Percentiles rank a stretch among this genome's conserved stretches.
phyloP scores from a whole-genome alignment of 2,113 vertebrate species.

The Chiloscyllium plagiosum region DNA sequence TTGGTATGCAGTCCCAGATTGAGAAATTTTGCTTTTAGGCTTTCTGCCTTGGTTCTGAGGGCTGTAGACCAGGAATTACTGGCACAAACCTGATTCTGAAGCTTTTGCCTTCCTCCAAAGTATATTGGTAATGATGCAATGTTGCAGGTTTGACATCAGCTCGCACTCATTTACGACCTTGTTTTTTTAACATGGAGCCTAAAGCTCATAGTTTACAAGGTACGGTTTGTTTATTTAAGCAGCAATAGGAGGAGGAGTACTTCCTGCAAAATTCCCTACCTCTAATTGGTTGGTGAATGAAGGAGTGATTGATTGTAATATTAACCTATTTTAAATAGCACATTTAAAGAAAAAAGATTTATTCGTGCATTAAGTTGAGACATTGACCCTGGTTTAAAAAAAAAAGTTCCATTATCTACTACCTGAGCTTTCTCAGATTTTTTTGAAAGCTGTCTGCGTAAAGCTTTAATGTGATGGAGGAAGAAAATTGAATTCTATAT shows the following conservation, averaged over 20 bases:
- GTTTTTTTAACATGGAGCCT: neutral
- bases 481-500: no score
- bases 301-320: neutral
- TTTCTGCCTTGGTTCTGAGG: neutral
- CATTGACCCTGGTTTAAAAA: neutral
- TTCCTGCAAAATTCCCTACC: neutral
- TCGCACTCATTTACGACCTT: neutral
- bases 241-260: neutral
- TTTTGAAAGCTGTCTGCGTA: no score
- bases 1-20: neutral
- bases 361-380: neutral
- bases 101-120: neutral
- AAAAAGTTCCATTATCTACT: neutral
- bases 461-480: no score
- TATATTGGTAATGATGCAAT: neutral
- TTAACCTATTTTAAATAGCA: neutral
- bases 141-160: neutral
- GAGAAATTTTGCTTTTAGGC: neutral
- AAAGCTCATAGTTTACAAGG: neutral
- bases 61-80: neutral
- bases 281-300: neutral
- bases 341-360: neutral
- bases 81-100: neutral
- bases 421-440: neutral
- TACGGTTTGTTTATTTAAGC: neutral